These are phyloP conservation scores for Crambe crambe DNA, from an alignment of 37 sponge, comb jelly and placozoan species.

Conservation along the genomic window DNA sequence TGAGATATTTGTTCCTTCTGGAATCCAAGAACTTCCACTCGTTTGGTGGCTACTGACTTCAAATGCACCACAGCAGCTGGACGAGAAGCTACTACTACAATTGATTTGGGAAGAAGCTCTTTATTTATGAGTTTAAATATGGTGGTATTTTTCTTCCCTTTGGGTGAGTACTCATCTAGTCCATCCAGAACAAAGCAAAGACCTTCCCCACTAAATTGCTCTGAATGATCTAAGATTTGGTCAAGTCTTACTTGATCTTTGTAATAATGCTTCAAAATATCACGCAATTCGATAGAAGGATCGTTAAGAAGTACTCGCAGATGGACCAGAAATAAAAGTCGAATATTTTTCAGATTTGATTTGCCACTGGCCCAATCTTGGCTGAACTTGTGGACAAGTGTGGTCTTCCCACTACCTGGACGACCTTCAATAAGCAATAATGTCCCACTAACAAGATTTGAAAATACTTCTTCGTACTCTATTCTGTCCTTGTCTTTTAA, in stretches of 20 bases:
- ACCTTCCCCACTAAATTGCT: not conserved
- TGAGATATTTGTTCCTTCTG: not conserved
- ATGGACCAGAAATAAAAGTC: not conserved
- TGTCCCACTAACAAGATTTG: not conserved
- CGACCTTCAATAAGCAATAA: slow-evolving; percentile 37
- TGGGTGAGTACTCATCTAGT: slow-evolving; percentile 11
- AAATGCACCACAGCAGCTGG: slow-evolving; percentile 4
- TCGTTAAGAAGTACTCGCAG: not conserved
- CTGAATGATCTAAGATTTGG: not conserved
- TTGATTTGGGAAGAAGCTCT: not conserved
- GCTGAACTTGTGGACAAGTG: slow-evolving; percentile 27
- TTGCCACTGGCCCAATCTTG: slow-evolving; percentile 43
- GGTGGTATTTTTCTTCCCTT: not conserved
- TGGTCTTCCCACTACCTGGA: slow-evolving; percentile 51
- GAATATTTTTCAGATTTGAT: not conserved
- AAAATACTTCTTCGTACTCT: slow-evolving; percentile 19
- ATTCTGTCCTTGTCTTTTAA: not conserved
- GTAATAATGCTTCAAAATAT: not conserved
- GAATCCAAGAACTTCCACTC: slow-evolving; percentile 21
- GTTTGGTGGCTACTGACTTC: not conserved
- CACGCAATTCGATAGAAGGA: not conserved
- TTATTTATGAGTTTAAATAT: not conserved
- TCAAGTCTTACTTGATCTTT: not conserved
- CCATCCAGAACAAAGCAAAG: slow-evolving; percentile 31
- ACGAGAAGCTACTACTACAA: slow-evolving; percentile 16